phyloP scores from a whole-genome alignment of 2,888 invertebrate species.

The Cephus pulcher region DNA sequence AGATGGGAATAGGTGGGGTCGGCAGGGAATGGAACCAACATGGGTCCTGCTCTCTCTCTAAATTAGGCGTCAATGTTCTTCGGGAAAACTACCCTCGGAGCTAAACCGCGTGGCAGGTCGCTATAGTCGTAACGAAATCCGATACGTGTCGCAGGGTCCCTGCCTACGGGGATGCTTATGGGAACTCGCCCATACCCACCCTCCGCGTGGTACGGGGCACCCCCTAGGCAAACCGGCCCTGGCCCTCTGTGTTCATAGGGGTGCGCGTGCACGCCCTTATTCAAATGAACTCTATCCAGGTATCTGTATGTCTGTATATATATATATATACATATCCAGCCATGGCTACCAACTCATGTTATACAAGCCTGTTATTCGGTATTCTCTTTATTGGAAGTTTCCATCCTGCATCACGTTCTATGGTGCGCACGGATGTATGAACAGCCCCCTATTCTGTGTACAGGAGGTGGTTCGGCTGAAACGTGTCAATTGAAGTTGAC shows the following conservation, averaged over 20 bases:
- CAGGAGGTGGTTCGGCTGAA: too few relatives aligned
- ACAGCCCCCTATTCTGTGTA: too few relatives aligned
- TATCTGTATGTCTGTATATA: neutral
- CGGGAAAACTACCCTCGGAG: conserved; percentile 13
- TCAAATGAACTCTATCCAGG: conserved; percentile 1
- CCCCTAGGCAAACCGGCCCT: neutral
- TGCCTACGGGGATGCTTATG: too few relatives aligned
- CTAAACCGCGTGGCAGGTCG: conserved; percentile 1
- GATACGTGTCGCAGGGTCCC: conserved; percentile 1
- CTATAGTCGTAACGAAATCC: neutral
- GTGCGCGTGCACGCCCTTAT: conserved; percentile 1
- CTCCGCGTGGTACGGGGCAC: neutral
- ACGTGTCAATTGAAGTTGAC: too few relatives aligned
- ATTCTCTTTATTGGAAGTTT: too few relatives aligned
- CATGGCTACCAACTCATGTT: too few relatives aligned
- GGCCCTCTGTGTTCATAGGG: neutral
- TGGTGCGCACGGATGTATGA: too few relatives aligned
- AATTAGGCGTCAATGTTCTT: conserved; percentile 29
- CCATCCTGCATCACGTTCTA: too few relatives aligned
- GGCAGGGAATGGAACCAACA: conserved; percentile 16
- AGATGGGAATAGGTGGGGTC: neutral
- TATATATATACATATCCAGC: too few relatives aligned
- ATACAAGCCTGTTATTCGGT: too few relatives aligned
- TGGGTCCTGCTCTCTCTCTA: conserved; percentile 14
- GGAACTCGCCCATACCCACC: too few relatives aligned